Base-by-base conservation (phyloP, 2,797 vertebrate species). In the Muscicapa comitata region DNA sequence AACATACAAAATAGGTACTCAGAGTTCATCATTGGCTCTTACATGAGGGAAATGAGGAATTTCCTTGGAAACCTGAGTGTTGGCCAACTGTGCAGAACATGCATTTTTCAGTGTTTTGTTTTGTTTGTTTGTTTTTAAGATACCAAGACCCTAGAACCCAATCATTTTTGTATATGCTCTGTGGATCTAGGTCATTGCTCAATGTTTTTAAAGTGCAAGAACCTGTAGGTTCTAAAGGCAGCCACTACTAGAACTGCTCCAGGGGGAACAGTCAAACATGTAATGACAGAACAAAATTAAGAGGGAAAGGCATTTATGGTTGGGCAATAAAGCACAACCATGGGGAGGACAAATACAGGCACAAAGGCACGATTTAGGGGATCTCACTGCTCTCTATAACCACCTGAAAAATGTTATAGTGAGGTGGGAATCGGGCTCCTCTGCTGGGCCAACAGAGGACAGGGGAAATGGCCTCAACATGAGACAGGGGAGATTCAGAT, bases 221-320 rank as follows among this genome's bases (percentile, higher is more conserved):
- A 1, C 8, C 33, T 28, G 13, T 21, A 2, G 38, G 40, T 50
- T 54, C 35, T 31, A 19, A 35, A 5, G 42, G 24, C 65, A 57
- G 21, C 21, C 25, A 18, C 40, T 59, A 17, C 47, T 17, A 37
- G 28, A 77, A 31, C 65, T 21, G 76, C 61, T 55, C 3, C 25
- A 9, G 13, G 55, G 28, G 3, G 23, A 40, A 7, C 14, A 66
- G 25, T 3, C 0, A 0, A 53, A n/a, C 25, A 0, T 0, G 2
- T 24, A 18, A 38, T 9, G 35, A 7, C 62, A 31, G 51, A n/a
- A 26, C 1, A 3, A 54, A n/a, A 40, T 18, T 5, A 19, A 2
- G 23, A 28, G 29, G 6, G 7, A 2, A 21, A 50, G 17, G 19
- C 26, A 5, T 28, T 40, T 21, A 15, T 7, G 38, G 28, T 3